Evolutionary conservation across 2,113 vertebrate species (phyloP).

Genomic region (Heterotis niloticus): DNA sequence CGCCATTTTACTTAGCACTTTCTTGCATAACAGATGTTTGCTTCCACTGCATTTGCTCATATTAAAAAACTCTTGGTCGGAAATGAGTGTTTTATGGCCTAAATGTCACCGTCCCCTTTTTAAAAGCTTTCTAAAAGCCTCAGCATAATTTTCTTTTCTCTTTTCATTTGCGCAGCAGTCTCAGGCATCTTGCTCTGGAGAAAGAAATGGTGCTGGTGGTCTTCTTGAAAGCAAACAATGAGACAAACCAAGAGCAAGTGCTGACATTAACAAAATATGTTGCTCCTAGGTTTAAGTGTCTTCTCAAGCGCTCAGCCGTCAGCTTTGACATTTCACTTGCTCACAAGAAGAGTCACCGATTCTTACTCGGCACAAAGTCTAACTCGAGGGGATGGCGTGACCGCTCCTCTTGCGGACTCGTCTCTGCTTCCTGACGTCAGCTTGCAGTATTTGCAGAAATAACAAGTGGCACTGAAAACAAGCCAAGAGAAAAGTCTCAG

Average conservation of each 20-base stretch:
- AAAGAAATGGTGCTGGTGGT: background rate
- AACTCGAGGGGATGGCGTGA: too few species aligned
- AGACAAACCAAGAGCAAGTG: background rate
- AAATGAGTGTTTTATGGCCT: too few species aligned
- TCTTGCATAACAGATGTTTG: background rate
- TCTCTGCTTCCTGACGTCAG: background rate
- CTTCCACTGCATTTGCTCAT: background rate
- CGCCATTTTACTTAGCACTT: background rate
- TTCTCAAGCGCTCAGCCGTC: background rate
- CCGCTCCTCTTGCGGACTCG: too few species aligned
- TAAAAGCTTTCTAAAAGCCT: background rate
- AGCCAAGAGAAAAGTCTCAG: too few species aligned
- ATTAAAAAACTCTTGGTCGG: background rate
- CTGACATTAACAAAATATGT: background rate
- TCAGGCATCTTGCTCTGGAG: background rate
- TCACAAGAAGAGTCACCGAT: background rate
- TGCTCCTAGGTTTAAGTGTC: background rate
- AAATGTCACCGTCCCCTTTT: too few species aligned
- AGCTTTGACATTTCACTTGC: conserved; percentile 6
- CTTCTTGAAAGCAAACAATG: background rate
- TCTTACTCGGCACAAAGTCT: too few species aligned
- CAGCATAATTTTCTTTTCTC: background rate
- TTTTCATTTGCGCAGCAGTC: background rate
- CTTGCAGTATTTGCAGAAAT: background rate
- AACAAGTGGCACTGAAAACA: background rate